A percentile compares a stretch with the other conserved stretches of the same genome.
Evolutionary conservation across 2,797 vertebrate genomes (phyloP).

Genomic region (Mus minutoides): DNA sequence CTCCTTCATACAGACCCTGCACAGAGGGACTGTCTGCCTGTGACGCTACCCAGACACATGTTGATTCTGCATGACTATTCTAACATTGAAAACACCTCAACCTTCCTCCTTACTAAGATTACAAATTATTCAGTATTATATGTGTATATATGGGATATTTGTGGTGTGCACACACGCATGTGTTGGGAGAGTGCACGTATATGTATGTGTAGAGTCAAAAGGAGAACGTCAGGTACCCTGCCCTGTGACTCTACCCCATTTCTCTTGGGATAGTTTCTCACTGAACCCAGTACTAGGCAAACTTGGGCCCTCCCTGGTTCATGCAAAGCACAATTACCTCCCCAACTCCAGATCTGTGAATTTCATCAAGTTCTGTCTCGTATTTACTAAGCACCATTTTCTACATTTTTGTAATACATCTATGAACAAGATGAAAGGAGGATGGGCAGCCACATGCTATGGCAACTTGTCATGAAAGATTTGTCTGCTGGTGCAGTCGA

Average conservation of each 20-base stretch:
- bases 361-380: neutral
- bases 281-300: neutral
- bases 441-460: too few species aligned
- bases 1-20: neutral
- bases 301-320: neutral
- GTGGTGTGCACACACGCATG: too few species aligned
- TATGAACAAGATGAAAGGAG: neutral
- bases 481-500: too few species aligned
- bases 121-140: neutral
- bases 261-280: neutral
- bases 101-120: constrained; percentile 5
- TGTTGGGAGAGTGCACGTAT: neutral
- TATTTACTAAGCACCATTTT: neutral
- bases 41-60: neutral
- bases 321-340: neutral
- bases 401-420: neutral
- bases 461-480: too few species aligned
- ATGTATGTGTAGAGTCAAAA: too few species aligned
- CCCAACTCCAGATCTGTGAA: neutral
- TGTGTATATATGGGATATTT: neutral
- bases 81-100: neutral
- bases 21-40: neutral
- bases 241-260: neutral
- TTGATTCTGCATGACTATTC: neutral
- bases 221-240: neutral